Conservation (phyloP, 2,888 invertebrate genomes). For the Cheilosia soror region DNA sequence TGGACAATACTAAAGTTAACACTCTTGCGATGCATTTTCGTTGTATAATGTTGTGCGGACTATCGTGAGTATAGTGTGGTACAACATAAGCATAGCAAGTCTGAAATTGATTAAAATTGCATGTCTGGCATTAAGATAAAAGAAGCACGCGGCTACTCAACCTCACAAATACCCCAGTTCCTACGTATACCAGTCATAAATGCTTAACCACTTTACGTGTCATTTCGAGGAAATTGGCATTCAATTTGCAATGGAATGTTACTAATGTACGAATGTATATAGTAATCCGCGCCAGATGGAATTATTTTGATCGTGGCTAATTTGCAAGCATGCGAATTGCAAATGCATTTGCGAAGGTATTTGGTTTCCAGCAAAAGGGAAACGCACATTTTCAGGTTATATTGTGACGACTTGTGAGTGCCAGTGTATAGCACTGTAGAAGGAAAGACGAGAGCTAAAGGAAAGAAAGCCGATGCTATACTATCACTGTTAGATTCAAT, state of each 20-base stretch:
- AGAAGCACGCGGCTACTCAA: conserved; percentile 40
- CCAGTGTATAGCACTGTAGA: no score
- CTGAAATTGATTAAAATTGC: conserved; percentile 62
- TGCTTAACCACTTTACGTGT: conserved; percentile 48
- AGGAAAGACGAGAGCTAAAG: no score
- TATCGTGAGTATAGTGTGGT: conserved; percentile 11
- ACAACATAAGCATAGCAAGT: conserved; percentile 46
- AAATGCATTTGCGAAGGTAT: not conserved
- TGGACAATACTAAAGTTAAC: not conserved
- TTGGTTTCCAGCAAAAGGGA: no score
- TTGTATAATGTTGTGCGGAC: not conserved
- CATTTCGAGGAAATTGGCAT: conserved; percentile 13
- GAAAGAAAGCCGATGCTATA: no score
- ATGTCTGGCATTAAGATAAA: conserved; percentile 63
- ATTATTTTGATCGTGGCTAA: conserved; percentile 3
- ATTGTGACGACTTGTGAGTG: no score
- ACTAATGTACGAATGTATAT: not conserved
- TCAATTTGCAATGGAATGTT: conserved; percentile 31
- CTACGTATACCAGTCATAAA: conserved; percentile 28
- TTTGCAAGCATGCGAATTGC: not conserved
- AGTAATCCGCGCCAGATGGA: not conserved
- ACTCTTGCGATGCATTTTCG: not conserved
- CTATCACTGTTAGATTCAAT: no score
- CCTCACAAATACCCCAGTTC: not conserved
- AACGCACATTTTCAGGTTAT: no score